A percentile compares a stretch with the other conserved stretches of the same genome.
These are phyloP conservation scores for Coendou prehensilis DNA, from an alignment of 2,797 vertebrate genomes.

Conservation along the genomic window DNA sequence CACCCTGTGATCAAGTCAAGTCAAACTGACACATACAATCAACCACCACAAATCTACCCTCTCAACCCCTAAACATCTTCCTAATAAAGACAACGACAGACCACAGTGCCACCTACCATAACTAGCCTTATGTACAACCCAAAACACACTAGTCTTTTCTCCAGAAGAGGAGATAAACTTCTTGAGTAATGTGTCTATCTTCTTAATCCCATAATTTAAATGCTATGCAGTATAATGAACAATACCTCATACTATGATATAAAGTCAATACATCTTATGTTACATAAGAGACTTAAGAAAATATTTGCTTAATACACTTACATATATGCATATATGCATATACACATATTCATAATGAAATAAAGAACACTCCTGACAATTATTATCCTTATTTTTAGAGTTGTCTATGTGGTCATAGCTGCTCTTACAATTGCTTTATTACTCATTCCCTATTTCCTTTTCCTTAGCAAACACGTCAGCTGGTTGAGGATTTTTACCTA, in stretches of 20 bases:
- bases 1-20: not conserved
- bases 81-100: not conserved
- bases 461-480: not conserved
- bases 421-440: not conserved
- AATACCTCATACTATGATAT: not conserved
- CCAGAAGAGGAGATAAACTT: not conserved
- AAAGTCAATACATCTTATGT: not conserved
- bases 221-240: not conserved
- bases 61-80: not conserved
- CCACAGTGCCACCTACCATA: not conserved
- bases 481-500: not conserved
- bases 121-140: not conserved
- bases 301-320: not conserved
- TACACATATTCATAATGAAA: not conserved
- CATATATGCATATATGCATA: not conserved
- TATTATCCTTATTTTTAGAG: not conserved
- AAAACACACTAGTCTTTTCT: not conserved
- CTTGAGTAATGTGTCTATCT: not conserved
- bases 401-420: not conserved
- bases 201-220: not conserved
- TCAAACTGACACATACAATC: not conserved
- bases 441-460: not conserved
- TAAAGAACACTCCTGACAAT: not conserved
- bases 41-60: not conserved
- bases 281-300: not conserved